Conservation (phyloP, 1,140 invertebrate species). For the Drosophila insularis region DNA sequence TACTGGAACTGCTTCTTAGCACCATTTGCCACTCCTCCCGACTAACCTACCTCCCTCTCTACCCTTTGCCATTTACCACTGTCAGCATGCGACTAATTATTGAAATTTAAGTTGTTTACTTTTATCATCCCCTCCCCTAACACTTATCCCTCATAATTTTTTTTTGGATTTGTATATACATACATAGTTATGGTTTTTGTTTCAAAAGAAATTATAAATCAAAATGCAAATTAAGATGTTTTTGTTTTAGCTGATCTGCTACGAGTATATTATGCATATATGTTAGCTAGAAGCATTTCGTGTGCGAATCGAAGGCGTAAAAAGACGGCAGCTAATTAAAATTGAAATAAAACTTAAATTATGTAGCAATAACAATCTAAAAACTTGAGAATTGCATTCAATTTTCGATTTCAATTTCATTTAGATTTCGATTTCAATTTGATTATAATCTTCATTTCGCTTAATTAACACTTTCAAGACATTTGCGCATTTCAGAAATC, state of each 20-base stretch:
- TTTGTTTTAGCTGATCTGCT: not conserved
- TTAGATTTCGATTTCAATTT: slow-evolving; percentile 18
- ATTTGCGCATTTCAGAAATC: slow-evolving; percentile 66
- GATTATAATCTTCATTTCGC: slow-evolving; percentile 63
- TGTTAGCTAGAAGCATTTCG: not conserved
- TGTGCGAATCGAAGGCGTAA: slow-evolving; percentile 56
- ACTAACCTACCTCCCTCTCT: no score
- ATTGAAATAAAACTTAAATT: slow-evolving; percentile 47
- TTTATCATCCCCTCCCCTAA: no score
- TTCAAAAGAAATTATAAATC: slow-evolving; percentile 38
- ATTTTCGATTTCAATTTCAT: slow-evolving; percentile 31
- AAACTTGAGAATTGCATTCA: slow-evolving; percentile 47
- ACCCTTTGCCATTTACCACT: not conserved
- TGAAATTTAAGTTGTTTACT: not conserved
- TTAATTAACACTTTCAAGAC: slow-evolving; percentile 69
- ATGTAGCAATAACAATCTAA: slow-evolving; percentile 27
- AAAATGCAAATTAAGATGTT: slow-evolving; percentile 19
- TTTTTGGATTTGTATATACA: no score
- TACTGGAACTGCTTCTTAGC: slow-evolving; percentile 6
- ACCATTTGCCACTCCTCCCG: not conserved
- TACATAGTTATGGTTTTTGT: not conserved
- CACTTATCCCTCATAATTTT: not conserved
- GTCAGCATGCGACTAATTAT: not conserved
- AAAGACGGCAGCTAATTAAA: slow-evolving; percentile 44
- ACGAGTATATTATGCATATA: slow-evolving; percentile 15